These are phyloP conservation scores for Neoseiulus cucumeris DNA, from an alignment of 1,140 invertebrate genomes.

Conservation along the genomic window DNA sequence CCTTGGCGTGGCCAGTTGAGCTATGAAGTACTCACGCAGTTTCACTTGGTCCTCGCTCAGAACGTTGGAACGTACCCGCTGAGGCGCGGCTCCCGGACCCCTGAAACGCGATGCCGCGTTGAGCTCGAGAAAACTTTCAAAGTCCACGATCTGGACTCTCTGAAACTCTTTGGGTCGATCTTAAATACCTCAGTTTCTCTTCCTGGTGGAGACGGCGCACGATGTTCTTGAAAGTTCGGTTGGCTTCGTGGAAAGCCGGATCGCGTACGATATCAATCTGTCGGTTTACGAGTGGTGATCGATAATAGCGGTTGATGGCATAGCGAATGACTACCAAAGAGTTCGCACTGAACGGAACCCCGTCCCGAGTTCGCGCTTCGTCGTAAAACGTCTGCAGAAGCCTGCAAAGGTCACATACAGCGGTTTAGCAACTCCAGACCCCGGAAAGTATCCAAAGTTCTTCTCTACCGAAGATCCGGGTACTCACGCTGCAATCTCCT, in stretches of 20 bases:
- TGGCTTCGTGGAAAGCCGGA: constrained; percentile 18
- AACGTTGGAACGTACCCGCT: constrained; percentile 14
- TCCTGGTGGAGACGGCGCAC: constrained; percentile 16
- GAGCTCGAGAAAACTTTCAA: no score
- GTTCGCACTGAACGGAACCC: constrained; percentile 19
- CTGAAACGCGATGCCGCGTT: background rate
- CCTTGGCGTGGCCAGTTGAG: constrained; percentile 16
- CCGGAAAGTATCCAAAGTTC: no score
- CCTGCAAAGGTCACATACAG: background rate
- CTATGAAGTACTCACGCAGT: constrained; percentile 18
- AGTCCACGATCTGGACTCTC: no score
- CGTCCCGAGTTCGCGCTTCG: constrained; percentile 18
- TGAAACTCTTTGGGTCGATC: no score
- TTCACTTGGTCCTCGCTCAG: constrained; percentile 18
- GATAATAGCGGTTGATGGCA: constrained; percentile 19
- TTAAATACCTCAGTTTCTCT: background rate
- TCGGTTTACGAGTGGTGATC: constrained; percentile 16
- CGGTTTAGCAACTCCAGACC: no score
- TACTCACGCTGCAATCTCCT: constrained; percentile 15
- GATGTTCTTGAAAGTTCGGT: constrained; percentile 17
- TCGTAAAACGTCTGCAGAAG: constrained; percentile 19
- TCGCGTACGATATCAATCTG: constrained; percentile 19
- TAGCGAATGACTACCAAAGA: constrained; percentile 19
- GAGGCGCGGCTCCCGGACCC: constrained; percentile 1
- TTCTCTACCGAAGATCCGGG: no score